Evolutionary conservation across 2,888 invertebrate species (phyloP).

Genomic region (Melieria omissa): DNA sequence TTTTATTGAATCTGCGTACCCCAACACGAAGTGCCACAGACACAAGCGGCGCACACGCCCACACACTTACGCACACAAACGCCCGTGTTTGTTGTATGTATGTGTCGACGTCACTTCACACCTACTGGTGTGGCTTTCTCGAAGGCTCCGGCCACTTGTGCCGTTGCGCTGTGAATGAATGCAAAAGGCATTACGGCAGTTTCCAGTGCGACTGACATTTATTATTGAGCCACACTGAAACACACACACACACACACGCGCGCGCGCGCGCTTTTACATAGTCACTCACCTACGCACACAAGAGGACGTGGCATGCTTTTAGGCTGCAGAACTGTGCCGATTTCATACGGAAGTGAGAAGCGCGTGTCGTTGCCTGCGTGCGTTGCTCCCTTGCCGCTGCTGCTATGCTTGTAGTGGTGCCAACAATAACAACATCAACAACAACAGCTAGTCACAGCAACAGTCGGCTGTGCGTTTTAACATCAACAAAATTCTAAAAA

Average conservation of each 20-base stretch:
- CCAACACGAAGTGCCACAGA: not conserved
- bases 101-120: too few species aligned
- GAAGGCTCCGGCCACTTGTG: constrained; percentile 3
- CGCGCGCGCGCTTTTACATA: constrained; percentile 5
- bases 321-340: constrained; percentile 25
- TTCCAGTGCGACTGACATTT: constrained; percentile 29
- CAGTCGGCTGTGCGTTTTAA: not conserved
- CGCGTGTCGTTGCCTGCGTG: not conserved
- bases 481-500: not conserved
- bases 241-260: constrained; percentile 14
- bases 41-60: not conserved
- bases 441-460: not conserved
- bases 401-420: constrained; percentile 3
- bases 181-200: constrained; percentile 28
- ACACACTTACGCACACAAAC: not conserved
- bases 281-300: not conserved
- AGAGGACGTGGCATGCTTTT: constrained; percentile 22
- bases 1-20: constrained; percentile 49
- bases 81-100: constrained; percentile 1
- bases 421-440: constrained; percentile 2
- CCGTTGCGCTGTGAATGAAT: constrained; percentile 14
- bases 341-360: constrained; percentile 23
- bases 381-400: constrained; percentile 35
- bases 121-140: too few species aligned
- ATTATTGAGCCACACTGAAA: constrained; percentile 20